Evolutionary conservation across 2,113 vertebrate species (phyloP), one percentile per base, ranked within the genome.

Genomic region (Todiramphus saurophagus): DNA sequence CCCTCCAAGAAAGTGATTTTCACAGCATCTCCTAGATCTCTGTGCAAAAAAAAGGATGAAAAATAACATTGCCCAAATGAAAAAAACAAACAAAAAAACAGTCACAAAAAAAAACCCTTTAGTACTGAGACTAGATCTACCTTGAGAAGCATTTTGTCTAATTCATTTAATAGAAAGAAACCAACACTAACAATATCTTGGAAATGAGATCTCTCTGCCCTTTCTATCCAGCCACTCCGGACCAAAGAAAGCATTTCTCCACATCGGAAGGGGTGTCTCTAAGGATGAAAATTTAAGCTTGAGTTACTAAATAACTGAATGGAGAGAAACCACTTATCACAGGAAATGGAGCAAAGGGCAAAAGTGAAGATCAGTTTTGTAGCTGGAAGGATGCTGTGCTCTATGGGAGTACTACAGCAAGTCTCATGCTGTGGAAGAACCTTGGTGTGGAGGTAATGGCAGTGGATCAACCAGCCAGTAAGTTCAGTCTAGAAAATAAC

Each of bases 291-390:
- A 76, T 63, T 44, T 87, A 74, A 86, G 87, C n/a, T 73, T 81
- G 43, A 86, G 59, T 95, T 94, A 87, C 70, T 86, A 95, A 94
- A 90, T 79, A 85, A 90, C 55, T 92, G 50, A 81, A 93, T 41
- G 92, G 53, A 89, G 33, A 37, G 33, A 95, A 95, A 72, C 3
- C 31, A 94, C 89, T 96, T 95, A 85, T 87, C 75, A 88, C 0
- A 0, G 33, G 39, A 44, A 93, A 87, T 0, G 13, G 48, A 90
- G 41, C 43, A 93, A 76, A 88, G 80, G 85, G 50, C 33, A 82
- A 81, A 25, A 63, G 44, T 41, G 84, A 91, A 90, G 73, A 87
- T 75, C 68, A 66, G 31, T 41, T 96, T 96, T 94, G 85, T 64
- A 64, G 28, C 43, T 89, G 74, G 56, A 93, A 93, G 51, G 60